Evolutionary conservation across 2,888 invertebrate species (phyloP).

Genomic region (Eledona agricola): DNA sequence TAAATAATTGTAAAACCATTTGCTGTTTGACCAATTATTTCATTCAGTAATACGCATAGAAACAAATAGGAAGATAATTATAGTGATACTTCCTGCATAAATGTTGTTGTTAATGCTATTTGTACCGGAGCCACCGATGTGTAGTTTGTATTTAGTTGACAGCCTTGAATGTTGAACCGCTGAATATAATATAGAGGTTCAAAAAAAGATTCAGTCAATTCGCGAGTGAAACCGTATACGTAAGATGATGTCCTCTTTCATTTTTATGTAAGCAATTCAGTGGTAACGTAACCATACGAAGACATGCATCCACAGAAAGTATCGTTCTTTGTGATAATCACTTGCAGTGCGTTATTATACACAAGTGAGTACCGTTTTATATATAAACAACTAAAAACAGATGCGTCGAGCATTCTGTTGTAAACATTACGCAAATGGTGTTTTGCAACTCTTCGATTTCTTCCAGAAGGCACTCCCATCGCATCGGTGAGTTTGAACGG

Average conservation of each 20-base stretch:
- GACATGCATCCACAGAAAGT: too few species aligned
- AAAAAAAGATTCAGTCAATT: conserved; percentile 22
- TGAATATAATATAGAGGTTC: conserved; percentile 34
- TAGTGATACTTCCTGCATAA: conserved; percentile 32
- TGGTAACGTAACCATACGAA: too few species aligned
- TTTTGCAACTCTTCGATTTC: conserved; percentile 6
- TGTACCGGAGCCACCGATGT: conserved; percentile 45
- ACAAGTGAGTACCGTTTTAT: too few species aligned
- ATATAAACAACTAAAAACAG: too few species aligned
- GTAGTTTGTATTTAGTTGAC: conserved; percentile 48
- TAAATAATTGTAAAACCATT: too few species aligned
- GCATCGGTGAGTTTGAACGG: conserved; percentile 18
- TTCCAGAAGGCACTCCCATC: conserved; percentile 39
- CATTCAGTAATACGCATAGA: not conserved
- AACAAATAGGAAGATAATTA: conserved; percentile 23
- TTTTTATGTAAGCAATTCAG: too few species aligned
- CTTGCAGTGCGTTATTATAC: too few species aligned
- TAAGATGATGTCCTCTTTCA: conserved; percentile 31
- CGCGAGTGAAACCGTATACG: conserved; percentile 20
- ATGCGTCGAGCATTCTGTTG: too few species aligned
- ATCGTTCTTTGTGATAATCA: too few species aligned
- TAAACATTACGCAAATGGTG: too few species aligned
- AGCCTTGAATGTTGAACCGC: conserved; percentile 51
- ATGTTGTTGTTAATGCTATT: conserved; percentile 33
- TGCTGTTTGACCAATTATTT: too few species aligned